These are phyloP conservation scores for Ploceus nigricollis DNA, from an alignment of 2,113 vertebrate species.

Conservation along the genomic window DNA sequence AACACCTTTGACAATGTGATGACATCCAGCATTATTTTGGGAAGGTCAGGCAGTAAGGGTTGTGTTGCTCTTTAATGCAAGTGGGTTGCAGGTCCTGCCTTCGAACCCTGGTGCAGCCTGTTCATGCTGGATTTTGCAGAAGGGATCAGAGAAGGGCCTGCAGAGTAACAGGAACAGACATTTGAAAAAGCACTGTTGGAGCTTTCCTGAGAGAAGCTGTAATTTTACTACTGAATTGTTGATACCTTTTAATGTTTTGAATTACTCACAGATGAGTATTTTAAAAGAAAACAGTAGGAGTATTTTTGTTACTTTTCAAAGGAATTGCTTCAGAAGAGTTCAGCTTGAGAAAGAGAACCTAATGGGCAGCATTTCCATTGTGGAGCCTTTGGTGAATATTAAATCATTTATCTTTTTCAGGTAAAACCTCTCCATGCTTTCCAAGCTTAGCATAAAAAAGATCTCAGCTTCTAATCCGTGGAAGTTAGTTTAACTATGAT, in stretches of 20 bases:
- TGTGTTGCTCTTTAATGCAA: background rate
- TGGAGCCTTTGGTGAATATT: background rate
- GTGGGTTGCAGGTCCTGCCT: background rate
- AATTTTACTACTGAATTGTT: background rate
- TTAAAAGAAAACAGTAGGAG: background rate
- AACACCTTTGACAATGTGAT: background rate
- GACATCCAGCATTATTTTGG: background rate
- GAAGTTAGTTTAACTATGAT: constrained; percentile 12
- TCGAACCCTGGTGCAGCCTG: background rate
- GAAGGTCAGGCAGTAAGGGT: background rate
- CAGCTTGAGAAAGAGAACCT: background rate
- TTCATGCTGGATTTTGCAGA: background rate
- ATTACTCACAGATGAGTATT: background rate
- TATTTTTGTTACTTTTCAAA: background rate
- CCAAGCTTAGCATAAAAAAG: background rate
- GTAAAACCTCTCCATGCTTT: background rate
- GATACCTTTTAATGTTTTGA: background rate
- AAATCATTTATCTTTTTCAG: background rate
- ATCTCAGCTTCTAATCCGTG: background rate
- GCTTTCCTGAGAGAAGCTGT: background rate
- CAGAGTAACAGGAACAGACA: background rate
- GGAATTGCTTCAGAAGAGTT: background rate
- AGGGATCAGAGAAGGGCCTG: background rate
- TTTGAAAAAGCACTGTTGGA: background rate
- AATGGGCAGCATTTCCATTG: background rate